phyloP scores from a whole-genome alignment of 2,113 vertebrate genomes.

The Pachyramphus minor region DNA sequence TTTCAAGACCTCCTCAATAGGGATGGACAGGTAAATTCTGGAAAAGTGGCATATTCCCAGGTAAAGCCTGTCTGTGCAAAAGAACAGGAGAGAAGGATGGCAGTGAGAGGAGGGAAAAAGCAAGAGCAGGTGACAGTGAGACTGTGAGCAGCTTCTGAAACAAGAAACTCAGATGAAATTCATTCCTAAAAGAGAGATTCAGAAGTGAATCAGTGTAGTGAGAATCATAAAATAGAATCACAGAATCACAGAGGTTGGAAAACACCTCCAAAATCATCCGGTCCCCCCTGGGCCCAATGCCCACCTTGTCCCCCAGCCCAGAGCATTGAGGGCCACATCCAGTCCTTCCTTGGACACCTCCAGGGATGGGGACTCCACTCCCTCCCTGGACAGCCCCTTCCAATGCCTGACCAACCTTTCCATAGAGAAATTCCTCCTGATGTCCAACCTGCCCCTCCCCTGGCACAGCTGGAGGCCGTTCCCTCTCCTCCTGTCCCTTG shows the following conservation, averaged over 20 bases:
- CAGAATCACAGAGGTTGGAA: neutral
- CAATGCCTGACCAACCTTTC: rapidly evolving
- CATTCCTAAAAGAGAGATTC: neutral
- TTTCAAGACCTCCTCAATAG: neutral
- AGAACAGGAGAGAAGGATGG: neutral
- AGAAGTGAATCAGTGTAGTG: neutral
- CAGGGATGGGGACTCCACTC: neutral
- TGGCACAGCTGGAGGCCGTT: rapidly evolving
- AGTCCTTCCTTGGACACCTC: rapidly evolving
- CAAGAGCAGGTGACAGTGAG: neutral
- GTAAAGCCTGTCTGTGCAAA: neutral
- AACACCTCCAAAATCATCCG: rapidly evolving
- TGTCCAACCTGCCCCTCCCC: rapidly evolving
- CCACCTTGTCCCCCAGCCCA: neutral
- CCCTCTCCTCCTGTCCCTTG: neutral
- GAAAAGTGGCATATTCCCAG: neutral
- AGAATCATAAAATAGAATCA: neutral
- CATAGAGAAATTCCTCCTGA: rapidly evolving
- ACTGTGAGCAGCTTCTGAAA: neutral
- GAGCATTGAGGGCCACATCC: rapidly evolving
- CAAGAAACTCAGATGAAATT: neutral
- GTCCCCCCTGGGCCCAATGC: rapidly evolving
- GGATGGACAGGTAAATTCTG: neutral
- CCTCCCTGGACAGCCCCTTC: neutral
- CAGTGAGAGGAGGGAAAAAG: neutral